phyloP scores from a whole-genome alignment of 2,888 invertebrate genomes.

The Metacarcinus magister region DNA sequence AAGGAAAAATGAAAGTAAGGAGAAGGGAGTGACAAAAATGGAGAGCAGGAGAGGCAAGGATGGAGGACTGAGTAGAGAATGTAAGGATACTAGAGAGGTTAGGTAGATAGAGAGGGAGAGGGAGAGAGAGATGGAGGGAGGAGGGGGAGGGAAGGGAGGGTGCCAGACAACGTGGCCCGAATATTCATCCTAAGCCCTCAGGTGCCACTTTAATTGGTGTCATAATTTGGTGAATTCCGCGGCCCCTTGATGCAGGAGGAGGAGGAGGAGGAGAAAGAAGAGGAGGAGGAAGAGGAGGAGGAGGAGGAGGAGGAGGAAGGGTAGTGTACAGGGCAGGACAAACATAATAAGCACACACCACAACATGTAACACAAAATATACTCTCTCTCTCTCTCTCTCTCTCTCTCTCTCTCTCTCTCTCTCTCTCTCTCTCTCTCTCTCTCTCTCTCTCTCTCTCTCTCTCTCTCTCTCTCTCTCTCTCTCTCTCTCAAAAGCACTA shows the following conservation, averaged over 20 bases:
- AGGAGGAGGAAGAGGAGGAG: conserved; percentile 54
- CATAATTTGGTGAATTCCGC: conserved; percentile 44
- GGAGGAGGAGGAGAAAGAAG: conserved; percentile 8
- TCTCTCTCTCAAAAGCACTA: neutral
- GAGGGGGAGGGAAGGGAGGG: neutral
- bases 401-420: conserved; percentile 12
- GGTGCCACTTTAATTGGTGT: neutral
- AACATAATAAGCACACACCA: neutral
- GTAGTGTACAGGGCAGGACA: conserved; percentile 6
- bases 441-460: too few relatives aligned
- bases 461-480: too few relatives aligned
- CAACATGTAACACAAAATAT: neutral
- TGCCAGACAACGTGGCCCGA: conserved; percentile 20
- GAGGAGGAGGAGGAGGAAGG: conserved; percentile 59
- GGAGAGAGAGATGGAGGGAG: neutral
- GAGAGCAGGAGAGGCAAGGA: too few relatives aligned
- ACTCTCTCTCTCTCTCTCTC: conserved; percentile 26
- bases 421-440: neutral
- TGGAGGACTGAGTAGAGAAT: too few relatives aligned
- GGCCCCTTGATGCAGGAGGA: neutral
- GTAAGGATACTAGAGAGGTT: neutral
- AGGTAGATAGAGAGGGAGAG: neutral
- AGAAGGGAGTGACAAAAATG: too few relatives aligned
- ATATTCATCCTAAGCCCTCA: neutral
- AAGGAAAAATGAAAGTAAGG: too few relatives aligned